These are phyloP conservation scores for Taenioides sp. DNA, from an alignment of 2,797 vertebrate species.

Conservation along the genomic window DNA sequence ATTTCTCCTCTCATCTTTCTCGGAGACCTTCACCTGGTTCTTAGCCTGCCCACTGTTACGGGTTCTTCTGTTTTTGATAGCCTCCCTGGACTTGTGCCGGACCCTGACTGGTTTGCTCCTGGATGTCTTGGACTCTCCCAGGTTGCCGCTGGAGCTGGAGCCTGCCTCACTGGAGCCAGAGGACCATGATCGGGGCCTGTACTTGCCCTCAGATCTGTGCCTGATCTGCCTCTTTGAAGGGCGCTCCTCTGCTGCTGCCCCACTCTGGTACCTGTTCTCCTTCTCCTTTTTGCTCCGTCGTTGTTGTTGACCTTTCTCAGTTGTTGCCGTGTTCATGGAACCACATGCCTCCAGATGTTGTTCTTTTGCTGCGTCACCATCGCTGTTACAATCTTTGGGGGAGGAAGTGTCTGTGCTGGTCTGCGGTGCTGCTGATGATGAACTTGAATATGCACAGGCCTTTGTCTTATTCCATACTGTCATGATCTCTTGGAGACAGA, in stretches of 20 bases:
- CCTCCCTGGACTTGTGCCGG: slow-evolving; percentile 90
- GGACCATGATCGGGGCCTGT: slow-evolving; percentile 93
- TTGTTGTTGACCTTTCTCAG: slow-evolving; percentile 79
- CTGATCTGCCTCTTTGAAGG: slow-evolving; percentile 85
- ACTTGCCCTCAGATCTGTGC: slow-evolving; percentile 87
- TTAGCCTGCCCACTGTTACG: slow-evolving; percentile 84
- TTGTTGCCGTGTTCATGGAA: slow-evolving; percentile 57
- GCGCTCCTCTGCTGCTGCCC: slow-evolving; percentile 79
- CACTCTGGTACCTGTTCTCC: slow-evolving; percentile 83
- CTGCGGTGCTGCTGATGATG: slow-evolving; percentile 93
- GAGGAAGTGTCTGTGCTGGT: slow-evolving; percentile 97
- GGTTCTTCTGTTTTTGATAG: slow-evolving; percentile 82
- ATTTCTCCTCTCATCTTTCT: slow-evolving; percentile 82
- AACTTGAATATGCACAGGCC: slow-evolving; percentile 90
- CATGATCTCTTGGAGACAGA: slow-evolving; percentile 99
- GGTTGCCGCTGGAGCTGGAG: slow-evolving; percentile 94
- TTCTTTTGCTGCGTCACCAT: slow-evolving; percentile 86
- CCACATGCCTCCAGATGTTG: slow-evolving; percentile 71
- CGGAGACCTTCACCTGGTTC: slow-evolving; percentile 81
- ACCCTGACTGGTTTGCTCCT: slow-evolving; percentile 84
- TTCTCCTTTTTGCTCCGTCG: slow-evolving; percentile 87
- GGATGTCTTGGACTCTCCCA: slow-evolving; percentile 81
- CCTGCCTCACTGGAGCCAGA: slow-evolving; percentile 97
- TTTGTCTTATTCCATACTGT: slow-evolving; percentile 98
- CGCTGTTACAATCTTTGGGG: slow-evolving; percentile 96